A percentile compares a stretch with the other conserved stretches of the same genome.
phyloP scores from a whole-genome alignment of 2,888 invertebrate species.

The Strigamia transsilvanica region DNA sequence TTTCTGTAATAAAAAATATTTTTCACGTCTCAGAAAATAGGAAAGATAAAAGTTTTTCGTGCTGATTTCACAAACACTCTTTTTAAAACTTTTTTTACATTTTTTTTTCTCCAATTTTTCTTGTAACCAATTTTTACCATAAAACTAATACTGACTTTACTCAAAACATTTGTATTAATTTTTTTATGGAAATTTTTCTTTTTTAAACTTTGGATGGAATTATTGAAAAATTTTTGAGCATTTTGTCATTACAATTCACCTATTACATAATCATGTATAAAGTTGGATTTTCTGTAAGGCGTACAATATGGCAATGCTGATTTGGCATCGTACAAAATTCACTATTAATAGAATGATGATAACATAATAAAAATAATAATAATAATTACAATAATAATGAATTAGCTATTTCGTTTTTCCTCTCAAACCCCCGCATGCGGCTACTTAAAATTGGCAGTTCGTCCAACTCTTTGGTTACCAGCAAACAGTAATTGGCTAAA shows the following conservation, averaged over 20 bases:
- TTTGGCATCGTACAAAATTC: conserved; percentile 38
- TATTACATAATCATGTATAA: conserved; percentile 38
- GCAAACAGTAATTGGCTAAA: background rate
- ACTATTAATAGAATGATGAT: conserved; percentile 33
- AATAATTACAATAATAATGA: background rate
- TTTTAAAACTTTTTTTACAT: background rate
- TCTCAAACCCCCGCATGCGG: conserved; percentile 5
- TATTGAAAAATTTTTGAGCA: conserved; percentile 34
- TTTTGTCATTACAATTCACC: conserved; percentile 32
- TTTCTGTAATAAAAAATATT: conserved; percentile 27
- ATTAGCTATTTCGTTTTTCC: background rate
- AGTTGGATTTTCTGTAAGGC: conserved; percentile 35
- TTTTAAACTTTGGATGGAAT: conserved; percentile 21
- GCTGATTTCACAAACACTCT: conserved; percentile 18
- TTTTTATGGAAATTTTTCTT: conserved; percentile 10
- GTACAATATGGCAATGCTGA: conserved; percentile 35
- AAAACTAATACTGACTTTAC: conserved; percentile 31
- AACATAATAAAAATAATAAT: background rate
- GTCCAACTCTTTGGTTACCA: conserved; percentile 26
- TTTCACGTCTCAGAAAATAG: conserved; percentile 38
- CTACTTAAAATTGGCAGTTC: background rate
- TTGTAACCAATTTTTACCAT: conserved; percentile 26
- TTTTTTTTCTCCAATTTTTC: background rate
- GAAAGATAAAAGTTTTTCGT: conserved; percentile 26
- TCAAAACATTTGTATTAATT: background rate